Evolutionary conservation across 1,140 invertebrate genomes (phyloP), one percentile per base, ranked within the genome.

Genomic region (Drosophila bocqueti): DNA sequence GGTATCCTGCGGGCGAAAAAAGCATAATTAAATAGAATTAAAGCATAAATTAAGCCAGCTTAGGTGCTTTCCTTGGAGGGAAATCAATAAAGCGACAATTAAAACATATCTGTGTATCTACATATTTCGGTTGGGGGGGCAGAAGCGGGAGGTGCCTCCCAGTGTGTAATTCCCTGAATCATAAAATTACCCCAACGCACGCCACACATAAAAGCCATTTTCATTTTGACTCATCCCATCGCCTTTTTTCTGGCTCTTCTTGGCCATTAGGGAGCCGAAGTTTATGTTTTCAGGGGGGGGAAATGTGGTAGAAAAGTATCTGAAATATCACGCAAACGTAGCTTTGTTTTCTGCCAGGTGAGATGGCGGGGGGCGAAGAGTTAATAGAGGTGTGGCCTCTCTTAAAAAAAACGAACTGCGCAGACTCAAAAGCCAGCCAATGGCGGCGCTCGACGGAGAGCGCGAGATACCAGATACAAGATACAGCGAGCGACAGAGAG

Each of bases 151-250:
- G 63, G 34, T 24, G 21, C 66, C 66, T 15, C 34, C 9, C 58
- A 55, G 18, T 15, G 63, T 68, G 80, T 78, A 83, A 87, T 87
- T 87, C 84, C 68, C 69, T 81, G 77, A 83, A 89, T 78, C 71
- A 73, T 81, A 79, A 87, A 87, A 87, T 89, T 87, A 81, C 86
- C 85, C 68, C 85, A 81, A 63, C 66, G 85, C 84, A 87, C 84
- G 84, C 84, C 77, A 89, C 69, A 67, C 84, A 89, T 90, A 87
- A 87, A 87, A 87, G 78, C 84, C 84, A 87, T 87, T 87, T 87
- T 87, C 81, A 87, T 87, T 87, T 87, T 66, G 67, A 66, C 71
- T 63, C 76, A 73, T 63, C 47, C 81, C 76, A 54, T 36, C 9
- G 34, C 21, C 9, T 29, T 15, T 34, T 57, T 36, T 18, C 29